phyloP scores from a whole-genome alignment of 2,113 vertebrate genomes.

The Vimba vimba region DNA sequence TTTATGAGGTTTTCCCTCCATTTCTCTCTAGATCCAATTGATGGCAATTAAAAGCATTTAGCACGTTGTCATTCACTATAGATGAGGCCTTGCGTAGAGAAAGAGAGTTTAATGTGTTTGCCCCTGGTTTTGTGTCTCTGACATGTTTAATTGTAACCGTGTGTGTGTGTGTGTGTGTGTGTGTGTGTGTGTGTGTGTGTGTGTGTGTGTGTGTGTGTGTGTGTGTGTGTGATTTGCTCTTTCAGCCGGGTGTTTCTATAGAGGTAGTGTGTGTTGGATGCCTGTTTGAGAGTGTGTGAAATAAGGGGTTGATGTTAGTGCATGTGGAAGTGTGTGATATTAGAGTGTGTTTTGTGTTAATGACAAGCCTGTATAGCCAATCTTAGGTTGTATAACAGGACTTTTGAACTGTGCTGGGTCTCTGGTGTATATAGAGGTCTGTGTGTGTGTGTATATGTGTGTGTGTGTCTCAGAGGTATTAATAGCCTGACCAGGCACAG shows the following conservation, averaged over 20 bases:
- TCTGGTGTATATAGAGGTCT: conserved; percentile 29
- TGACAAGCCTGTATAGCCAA: conserved; percentile 23
- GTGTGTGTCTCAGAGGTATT: conserved; percentile 38
- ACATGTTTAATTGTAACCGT: conserved; percentile 28
- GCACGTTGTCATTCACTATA: conserved; percentile 44
- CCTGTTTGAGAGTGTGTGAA: not conserved
- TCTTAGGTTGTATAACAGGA: conserved; percentile 35
- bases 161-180: conserved; percentile 6
- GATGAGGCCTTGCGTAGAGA: conserved; percentile 25
- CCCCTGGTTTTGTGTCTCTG: conserved; percentile 35
- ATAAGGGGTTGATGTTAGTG: conserved; percentile 11
- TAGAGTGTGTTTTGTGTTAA: conserved; percentile 23
- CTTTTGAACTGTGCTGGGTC: conserved; percentile 13
- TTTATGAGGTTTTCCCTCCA: conserved; percentile 69
- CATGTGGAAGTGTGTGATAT: conserved; percentile 28
- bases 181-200: conserved; percentile 13
- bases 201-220: conserved; percentile 4
- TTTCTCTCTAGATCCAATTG: conserved; percentile 64
- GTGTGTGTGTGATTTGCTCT: conserved; percentile 1
- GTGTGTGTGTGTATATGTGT: conserved; percentile 35
- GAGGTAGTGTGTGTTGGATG: not conserved
- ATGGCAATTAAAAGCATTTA: conserved; percentile 66
- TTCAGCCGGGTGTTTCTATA: conserved; percentile 14
- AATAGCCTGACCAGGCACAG: conserved; percentile 50
- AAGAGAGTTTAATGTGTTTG: conserved; percentile 14